Evolutionary conservation across 2,797 vertebrate genomes (phyloP).

Genomic region (Mormyrus proboscirostris): DNA sequence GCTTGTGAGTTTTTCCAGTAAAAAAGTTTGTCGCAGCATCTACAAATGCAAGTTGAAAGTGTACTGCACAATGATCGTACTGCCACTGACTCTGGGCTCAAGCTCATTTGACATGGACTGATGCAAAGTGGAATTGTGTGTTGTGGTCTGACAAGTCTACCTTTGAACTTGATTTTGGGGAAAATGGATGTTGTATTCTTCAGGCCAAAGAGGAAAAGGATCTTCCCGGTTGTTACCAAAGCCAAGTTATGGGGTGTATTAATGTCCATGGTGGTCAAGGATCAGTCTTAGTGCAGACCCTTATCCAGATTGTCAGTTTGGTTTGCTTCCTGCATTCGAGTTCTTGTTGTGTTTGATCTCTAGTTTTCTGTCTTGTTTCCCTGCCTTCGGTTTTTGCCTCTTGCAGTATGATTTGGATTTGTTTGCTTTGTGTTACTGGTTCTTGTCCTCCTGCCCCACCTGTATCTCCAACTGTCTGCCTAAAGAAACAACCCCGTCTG

Average conservation of each 20-base stretch:
- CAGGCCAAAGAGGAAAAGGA: not conserved
- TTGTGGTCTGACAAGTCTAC: not conserved
- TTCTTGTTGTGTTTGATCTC: not conserved
- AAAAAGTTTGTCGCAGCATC: not conserved
- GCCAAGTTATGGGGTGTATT: not conserved
- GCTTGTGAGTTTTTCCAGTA: not conserved
- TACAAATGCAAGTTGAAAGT: not conserved
- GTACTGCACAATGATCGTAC: not conserved
- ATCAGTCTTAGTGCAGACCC: not conserved
- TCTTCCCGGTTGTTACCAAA: not conserved
- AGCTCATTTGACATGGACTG: not conserved
- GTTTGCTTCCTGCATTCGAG: not conserved
- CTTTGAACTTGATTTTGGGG: not conserved
- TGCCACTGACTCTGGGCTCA: not conserved
- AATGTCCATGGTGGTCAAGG: not conserved
- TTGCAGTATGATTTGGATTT: not conserved
- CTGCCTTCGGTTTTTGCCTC: not conserved
- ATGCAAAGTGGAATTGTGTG: not conserved
- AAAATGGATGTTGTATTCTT: not conserved
- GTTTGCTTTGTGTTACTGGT: not conserved
- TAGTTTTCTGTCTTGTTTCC: not conserved
- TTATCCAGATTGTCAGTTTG: not conserved
- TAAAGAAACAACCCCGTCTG: not conserved
- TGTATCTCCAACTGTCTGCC: not conserved
- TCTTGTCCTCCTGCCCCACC: not conserved